These are phyloP conservation scores for Zygaena filipendulae DNA, from an alignment of 2,888 invertebrate species.

Conservation along the genomic window DNA sequence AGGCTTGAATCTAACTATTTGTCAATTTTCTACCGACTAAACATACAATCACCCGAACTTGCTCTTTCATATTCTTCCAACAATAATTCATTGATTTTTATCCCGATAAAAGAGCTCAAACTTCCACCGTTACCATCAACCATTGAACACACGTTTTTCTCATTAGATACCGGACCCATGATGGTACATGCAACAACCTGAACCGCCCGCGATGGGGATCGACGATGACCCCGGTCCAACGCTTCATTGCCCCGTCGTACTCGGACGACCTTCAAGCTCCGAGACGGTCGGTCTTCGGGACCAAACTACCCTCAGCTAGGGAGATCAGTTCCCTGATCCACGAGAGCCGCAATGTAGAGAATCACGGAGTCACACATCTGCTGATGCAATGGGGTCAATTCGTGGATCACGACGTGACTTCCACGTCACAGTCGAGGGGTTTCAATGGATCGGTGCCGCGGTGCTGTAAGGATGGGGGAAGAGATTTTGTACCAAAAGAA, in stretches of 20 bases:
- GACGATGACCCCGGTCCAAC: slow-evolving; percentile 82
- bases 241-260: slow-evolving; percentile 84
- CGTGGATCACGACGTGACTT: slow-evolving; percentile 88
- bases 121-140: no score
- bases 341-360: slow-evolving; percentile 70
- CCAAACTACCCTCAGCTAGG: slow-evolving; percentile 78
- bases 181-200: slow-evolving; percentile 91
- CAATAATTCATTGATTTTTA: no score
- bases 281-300: slow-evolving; percentile 68
- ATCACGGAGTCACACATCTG: slow-evolving; percentile 77
- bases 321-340: slow-evolving; percentile 76
- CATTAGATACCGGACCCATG: slow-evolving; percentile 80
- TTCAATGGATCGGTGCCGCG: slow-evolving; percentile 83
- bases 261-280: slow-evolving; percentile 76
- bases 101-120: no score
- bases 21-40: no score
- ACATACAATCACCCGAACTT: no score
- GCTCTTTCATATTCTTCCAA: no score
- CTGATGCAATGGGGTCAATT: slow-evolving; percentile 95
- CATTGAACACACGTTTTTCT: background rate
- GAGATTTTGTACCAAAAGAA: slow-evolving; percentile 69
- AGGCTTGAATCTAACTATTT: no score
- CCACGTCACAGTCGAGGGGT: slow-evolving; percentile 79
- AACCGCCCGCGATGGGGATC: slow-evolving; percentile 83
- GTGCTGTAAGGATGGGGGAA: slow-evolving; percentile 75